Base-by-base conservation (phyloP, 2,888 invertebrate genomes). In the Polydrusus pterygomalis region DNA sequence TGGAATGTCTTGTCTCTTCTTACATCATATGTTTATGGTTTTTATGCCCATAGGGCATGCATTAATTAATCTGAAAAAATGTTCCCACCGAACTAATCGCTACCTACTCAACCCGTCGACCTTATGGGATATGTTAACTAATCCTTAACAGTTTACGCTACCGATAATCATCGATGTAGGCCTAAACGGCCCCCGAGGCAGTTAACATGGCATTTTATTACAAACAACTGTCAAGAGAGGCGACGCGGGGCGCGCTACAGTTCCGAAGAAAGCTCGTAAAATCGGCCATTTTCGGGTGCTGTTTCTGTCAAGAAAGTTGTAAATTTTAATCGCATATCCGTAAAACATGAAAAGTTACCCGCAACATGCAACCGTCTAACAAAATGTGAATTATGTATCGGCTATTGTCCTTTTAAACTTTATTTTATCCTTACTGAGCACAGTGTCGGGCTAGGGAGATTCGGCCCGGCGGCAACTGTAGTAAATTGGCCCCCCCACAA, bases 171-270 rank as follows among this genome's bases (percentile, higher is more conserved):
- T 75, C 75, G 63, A 65, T 58, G 45, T 63, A 56, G 64, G 67
- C 40, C 75, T 51, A 62, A 75, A 64, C 47, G 74, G 58, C 56
- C 74, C 60, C 63, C 43, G 62, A 65, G 67, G 75, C 62, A 58
- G 75, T 75, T 75, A 75, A 75, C 75, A 75, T 71, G 68, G 67
- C 51, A 51, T 75, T 75, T 75, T 75, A 75, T 75, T 75, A 67
- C 75, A 71, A 75, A 75, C 75, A 75, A 75, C 74, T 74, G 74
- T 74, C 74, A 74, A 74, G 51, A 74, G 62, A 69, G 58, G 62
- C 34, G 69, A 69, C 74, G 54, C 63, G 30, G 74, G 69, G 68
- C 49, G 58, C 45, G 60, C 17, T 43, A 15, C 17, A 63, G 54
- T 64, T 40, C 45, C 43, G 62, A 62, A 62, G 49, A 70, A 62